phyloP scores from a whole-genome alignment of 2,888 invertebrate genomes.

The Chymomyza fuscimana region DNA sequence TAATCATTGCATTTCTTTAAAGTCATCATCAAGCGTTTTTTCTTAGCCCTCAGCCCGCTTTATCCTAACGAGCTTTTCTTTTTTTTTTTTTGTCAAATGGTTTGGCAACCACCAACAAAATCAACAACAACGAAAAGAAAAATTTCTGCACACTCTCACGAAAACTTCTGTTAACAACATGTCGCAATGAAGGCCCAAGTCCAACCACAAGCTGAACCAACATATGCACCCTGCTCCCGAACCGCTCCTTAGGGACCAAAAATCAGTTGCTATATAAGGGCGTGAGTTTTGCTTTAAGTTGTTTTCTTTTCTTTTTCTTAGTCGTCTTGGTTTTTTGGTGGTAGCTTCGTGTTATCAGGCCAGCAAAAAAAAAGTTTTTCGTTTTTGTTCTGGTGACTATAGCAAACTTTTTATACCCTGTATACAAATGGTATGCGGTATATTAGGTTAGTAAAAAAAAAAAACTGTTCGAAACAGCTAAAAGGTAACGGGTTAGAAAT shows the following conservation, averaged over 20 bases:
- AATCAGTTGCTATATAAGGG: not conserved
- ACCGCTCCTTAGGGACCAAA: not conserved
- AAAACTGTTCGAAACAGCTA: no score
- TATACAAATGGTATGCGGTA: no score
- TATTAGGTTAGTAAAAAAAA: no score
- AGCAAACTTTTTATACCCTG: no score
- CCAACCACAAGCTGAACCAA: conserved; percentile 1
- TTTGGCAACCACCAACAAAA: not conserved
- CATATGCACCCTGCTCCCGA: conserved; percentile 2
- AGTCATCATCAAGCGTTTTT: not conserved
- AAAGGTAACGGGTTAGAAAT: no score
- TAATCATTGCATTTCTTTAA: not conserved
- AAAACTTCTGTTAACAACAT: conserved; percentile 7
- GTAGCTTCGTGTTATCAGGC: conserved; percentile 43
- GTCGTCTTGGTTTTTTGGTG: conserved; percentile 13
- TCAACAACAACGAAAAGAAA: not conserved
- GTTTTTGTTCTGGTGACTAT: conserved; percentile 13
- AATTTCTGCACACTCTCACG: conserved; percentile 3
- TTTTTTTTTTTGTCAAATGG: not conserved
- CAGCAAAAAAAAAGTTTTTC: conserved; percentile 9
- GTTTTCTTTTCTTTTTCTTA: conserved; percentile 5
- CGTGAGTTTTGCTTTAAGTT: conserved; percentile 9
- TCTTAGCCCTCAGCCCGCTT: conserved; percentile 8
- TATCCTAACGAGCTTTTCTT: conserved; percentile 54
- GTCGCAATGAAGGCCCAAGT: not conserved